Percentiles rank a stretch among this genome's conserved stretches.
These are phyloP conservation scores for Acanthopleura granulata DNA, from an alignment of 2,888 invertebrate genomes.

Conservation along the genomic window DNA sequence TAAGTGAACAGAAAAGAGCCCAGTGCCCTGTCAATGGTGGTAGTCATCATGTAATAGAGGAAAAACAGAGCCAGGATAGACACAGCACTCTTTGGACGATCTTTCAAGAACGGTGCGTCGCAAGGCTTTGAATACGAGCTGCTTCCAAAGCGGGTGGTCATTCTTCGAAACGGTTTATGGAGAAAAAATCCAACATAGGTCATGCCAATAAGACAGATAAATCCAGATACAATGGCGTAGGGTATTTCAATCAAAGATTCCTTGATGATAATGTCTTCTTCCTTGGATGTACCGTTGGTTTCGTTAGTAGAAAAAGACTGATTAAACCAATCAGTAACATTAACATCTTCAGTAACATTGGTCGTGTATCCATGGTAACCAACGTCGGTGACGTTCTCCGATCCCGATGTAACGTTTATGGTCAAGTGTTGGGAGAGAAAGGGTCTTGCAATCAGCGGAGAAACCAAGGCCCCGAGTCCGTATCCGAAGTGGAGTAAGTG, in stretches of 20 bases:
- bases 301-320: slow-evolving; percentile 5
- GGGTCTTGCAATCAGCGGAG: slow-evolving; percentile 40
- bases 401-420: not conserved
- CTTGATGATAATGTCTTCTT: slow-evolving; percentile 27
- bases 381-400: too few species aligned
- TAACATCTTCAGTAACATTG: too few species aligned
- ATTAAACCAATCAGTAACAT: too few species aligned
- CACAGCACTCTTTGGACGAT: slow-evolving; percentile 2
- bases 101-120: not conserved
- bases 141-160: not conserved
- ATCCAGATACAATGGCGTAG: not conserved
- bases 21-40: not conserved
- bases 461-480: slow-evolving; percentile 45
- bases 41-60: not conserved
- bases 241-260: slow-evolving; percentile 8
- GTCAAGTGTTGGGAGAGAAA: slow-evolving; percentile 32
- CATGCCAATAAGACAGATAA: not conserved
- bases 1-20: slow-evolving; percentile 17
- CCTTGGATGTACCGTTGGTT: slow-evolving; percentile 31
- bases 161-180: not conserved
- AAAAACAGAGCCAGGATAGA: slow-evolving; percentile 4
- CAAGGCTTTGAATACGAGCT: not conserved
- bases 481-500: slow-evolving; percentile 49
- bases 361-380: too few species aligned
- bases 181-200: not conserved